A percentile compares a stretch with the other conserved stretches of the same genome.
Evolutionary conservation across 2,797 vertebrate genomes (phyloP).

Genomic region (Pangasius larnaudii): DNA sequence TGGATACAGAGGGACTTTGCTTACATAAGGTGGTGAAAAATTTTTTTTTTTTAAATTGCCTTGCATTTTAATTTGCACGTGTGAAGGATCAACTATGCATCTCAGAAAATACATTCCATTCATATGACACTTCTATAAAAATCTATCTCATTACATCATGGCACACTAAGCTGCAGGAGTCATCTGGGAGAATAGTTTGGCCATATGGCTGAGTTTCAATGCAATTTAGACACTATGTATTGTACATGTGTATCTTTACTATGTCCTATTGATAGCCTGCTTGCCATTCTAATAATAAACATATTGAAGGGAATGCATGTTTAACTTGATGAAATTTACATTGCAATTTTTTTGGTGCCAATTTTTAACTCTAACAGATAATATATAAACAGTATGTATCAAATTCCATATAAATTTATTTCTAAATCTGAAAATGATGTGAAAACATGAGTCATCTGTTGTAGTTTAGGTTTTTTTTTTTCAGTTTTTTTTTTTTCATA

Average conservation of each 20-base stretch:
- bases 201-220: neutral
- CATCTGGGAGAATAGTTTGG: slow-evolving; percentile 52
- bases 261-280: neutral
- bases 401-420: neutral
- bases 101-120: slow-evolving; percentile 68
- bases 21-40: neutral
- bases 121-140: slow-evolving; percentile 69
- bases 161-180: slow-evolving; percentile 60
- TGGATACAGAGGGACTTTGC: neutral
- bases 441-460: neutral
- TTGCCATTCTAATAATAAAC: slow-evolving; percentile 13
- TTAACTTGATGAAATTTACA: neutral
- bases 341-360: no score
- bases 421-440: neutral
- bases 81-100: slow-evolving; percentile 73
- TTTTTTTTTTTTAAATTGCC: neutral
- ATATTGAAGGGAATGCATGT: neutral
- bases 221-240: neutral
- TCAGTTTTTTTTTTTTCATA: neutral
- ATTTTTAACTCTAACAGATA: neutral
- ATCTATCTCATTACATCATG: slow-evolving; percentile 73
- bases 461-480: neutral
- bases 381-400: neutral
- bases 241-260: no score
- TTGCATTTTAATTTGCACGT: slow-evolving; percentile 63